Percentiles rank a stretch among this genome's conserved stretches.
These are phyloP conservation scores for Macrotus californicus DNA, from an alignment of 2,113 vertebrate species.

Conservation along the genomic window DNA sequence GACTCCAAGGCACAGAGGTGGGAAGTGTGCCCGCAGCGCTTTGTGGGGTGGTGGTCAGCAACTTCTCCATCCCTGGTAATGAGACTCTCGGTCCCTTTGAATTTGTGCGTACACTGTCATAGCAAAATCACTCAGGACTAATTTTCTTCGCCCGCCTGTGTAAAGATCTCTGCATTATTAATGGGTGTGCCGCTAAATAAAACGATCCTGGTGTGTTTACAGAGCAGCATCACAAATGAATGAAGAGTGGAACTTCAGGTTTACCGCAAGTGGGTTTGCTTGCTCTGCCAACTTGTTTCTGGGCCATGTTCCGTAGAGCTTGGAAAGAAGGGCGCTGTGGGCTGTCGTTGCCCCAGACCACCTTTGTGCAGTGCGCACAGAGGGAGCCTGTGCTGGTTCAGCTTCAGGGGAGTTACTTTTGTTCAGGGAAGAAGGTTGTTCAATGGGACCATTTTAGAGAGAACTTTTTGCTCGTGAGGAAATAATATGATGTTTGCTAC, in stretches of 20 bases:
- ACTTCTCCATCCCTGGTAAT: not conserved
- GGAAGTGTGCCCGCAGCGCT: no score
- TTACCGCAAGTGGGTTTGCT: not conserved
- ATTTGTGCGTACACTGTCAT: not conserved
- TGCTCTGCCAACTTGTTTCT: not conserved
- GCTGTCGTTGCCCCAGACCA: not conserved
- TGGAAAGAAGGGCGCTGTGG: not conserved
- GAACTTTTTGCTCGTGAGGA: not conserved
- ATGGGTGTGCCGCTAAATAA: conserved; percentile 61
- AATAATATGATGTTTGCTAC: not conserved
- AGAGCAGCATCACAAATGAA: conserved; percentile 58
- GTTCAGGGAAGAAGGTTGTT: not conserved
- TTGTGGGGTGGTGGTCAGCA: not conserved
- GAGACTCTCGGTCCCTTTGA: not conserved
- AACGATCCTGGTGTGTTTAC: conserved; percentile 42
- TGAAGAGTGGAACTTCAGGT: conserved; percentile 42
- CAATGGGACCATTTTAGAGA: not conserved
- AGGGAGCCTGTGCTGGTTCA: not conserved
- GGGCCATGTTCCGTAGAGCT: not conserved
- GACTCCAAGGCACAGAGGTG: not conserved
- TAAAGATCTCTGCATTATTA: conserved; percentile 69
- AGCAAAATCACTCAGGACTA: conserved; percentile 55
- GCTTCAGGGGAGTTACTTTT: not conserved
- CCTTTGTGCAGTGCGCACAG: not conserved
- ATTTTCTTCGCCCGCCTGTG: conserved; percentile 48